Conservation (phyloP, 1,140 invertebrate species). For the Atta texana region DNA sequence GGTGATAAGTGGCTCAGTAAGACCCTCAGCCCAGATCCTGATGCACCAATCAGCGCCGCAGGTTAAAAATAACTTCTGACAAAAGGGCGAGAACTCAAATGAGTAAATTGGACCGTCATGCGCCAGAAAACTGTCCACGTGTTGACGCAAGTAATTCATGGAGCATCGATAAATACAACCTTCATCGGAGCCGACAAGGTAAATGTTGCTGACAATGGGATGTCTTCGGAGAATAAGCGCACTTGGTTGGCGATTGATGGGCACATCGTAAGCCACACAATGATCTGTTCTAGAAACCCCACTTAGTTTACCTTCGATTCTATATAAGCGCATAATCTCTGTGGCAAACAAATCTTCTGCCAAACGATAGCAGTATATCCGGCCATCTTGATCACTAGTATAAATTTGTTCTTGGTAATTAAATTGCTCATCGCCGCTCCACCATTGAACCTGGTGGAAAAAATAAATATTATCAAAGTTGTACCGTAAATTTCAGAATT, state of each 20-base stretch:
- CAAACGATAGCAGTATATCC: slow-evolving; percentile 76
- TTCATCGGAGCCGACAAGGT: slow-evolving; percentile 93
- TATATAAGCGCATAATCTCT: slow-evolving; percentile 88
- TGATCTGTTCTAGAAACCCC: slow-evolving; percentile 83
- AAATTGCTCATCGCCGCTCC: slow-evolving; percentile 75
- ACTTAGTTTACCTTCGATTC: slow-evolving; percentile 88
- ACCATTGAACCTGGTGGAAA: slow-evolving; percentile 80
- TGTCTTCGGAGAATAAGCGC: slow-evolving; percentile 89
- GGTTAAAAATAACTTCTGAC: slow-evolving; percentile 91
- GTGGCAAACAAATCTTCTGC: slow-evolving; percentile 86
- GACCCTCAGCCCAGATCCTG: slow-evolving; percentile 91
- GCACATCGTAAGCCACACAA: slow-evolving; percentile 81
- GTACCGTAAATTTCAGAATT: not conserved
- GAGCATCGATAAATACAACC: slow-evolving; percentile 93
- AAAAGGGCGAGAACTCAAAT: slow-evolving; percentile 93
- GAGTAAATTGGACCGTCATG: slow-evolving; percentile 93
- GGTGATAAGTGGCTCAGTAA: slow-evolving; percentile 89
- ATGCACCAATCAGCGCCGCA: slow-evolving; percentile 94
- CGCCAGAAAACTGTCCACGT: slow-evolving; percentile 91
- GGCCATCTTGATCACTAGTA: slow-evolving; percentile 80
- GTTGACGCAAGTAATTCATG: slow-evolving; percentile 88
- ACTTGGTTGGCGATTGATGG: slow-evolving; percentile 87
- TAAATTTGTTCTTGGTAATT: slow-evolving; percentile 79
- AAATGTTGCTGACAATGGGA: slow-evolving; percentile 89
- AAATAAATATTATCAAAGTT: not conserved